Percentiles rank a stretch among this genome's conserved stretches.
Conservation (phyloP, 2,113 vertebrate species). For the Rana temporaria region DNA sequence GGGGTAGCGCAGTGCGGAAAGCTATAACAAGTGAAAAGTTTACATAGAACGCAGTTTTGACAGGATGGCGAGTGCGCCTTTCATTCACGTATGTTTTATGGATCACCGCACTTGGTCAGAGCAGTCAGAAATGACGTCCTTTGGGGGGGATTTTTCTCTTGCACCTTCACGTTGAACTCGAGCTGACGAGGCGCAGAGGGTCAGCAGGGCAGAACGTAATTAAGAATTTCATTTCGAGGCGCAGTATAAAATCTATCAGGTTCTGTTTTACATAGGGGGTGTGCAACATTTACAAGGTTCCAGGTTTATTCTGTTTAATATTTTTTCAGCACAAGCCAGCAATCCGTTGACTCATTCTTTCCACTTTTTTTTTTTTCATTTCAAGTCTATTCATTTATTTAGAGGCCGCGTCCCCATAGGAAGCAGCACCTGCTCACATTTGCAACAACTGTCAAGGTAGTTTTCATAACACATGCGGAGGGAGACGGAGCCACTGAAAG, state of each 20-base stretch:
- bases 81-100: conserved; percentile 31
- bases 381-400: conserved; percentile 21
- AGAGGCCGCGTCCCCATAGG: conserved; percentile 7
- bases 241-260: neutral
- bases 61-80: conserved; percentile 45
- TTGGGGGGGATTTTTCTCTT: conserved; percentile 1
- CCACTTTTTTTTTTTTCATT: conserved; percentile 31
- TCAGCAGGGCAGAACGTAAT: neutral
- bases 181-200: neutral
- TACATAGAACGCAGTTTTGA: conserved; percentile 33
- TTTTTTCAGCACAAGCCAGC: neutral
- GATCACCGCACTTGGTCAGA: conserved; percentile 24
- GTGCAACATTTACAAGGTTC: neutral
- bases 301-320: neutral
- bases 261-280: neutral
- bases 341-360: neutral
- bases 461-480: conserved; percentile 48
- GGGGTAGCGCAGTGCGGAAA: conserved; percentile 1
- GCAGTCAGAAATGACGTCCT: conserved; percentile 24
- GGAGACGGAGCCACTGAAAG: conserved; percentile 39
- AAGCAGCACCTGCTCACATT: conserved; percentile 49
- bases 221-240: neutral
- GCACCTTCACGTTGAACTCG: neutral
- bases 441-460: conserved; percentile 35
- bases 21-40: conserved; percentile 29